Evolutionary conservation across 1,140 invertebrate genomes (phyloP).

Genomic region (Gryllus bimaculatus): DNA sequence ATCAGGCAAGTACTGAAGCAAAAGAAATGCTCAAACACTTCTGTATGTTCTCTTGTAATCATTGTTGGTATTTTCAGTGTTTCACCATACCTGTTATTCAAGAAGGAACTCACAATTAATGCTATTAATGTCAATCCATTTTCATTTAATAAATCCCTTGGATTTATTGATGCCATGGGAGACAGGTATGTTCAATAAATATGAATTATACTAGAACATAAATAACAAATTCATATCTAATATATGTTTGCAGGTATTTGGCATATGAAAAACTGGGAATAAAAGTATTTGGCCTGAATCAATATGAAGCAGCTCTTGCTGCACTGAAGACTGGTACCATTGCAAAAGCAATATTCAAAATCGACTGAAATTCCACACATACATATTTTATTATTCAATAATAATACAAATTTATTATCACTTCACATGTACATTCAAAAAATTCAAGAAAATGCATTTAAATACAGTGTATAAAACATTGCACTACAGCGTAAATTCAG

Average conservation of each 20-base stretch:
- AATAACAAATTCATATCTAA: slow-evolving; percentile 7
- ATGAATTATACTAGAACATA: neutral
- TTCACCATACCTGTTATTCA: slow-evolving; percentile 47
- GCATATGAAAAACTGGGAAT: slow-evolving; percentile 54
- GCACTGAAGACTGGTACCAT: slow-evolving; percentile 46
- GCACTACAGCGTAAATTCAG: no score
- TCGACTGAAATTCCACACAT: slow-evolving; percentile 3
- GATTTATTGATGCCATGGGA: slow-evolving; percentile 49
- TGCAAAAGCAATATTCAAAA: slow-evolving; percentile 56
- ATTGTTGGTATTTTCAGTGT: slow-evolving; percentile 35
- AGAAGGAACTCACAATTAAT: slow-evolving; percentile 51
- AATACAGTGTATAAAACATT: no score
- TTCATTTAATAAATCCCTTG: slow-evolving; percentile 50
- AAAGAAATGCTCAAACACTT: neutral
- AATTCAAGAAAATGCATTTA: no score
- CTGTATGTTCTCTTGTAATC: neutral
- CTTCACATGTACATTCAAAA: no score
- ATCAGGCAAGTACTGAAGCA: slow-evolving; percentile 28
- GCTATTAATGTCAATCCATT: slow-evolving; percentile 58
- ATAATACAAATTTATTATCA: neutral
- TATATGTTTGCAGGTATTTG: slow-evolving; percentile 42
- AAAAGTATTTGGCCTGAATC: slow-evolving; percentile 44
- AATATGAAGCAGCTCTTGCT: slow-evolving; percentile 47
- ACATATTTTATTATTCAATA: neutral
- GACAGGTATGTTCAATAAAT: slow-evolving; percentile 34